Percentiles rank a stretch among this genome's conserved stretches.
Evolutionary conservation across 2,888 invertebrate genomes (phyloP).

Genomic region (Bhutanitis thaidina): DNA sequence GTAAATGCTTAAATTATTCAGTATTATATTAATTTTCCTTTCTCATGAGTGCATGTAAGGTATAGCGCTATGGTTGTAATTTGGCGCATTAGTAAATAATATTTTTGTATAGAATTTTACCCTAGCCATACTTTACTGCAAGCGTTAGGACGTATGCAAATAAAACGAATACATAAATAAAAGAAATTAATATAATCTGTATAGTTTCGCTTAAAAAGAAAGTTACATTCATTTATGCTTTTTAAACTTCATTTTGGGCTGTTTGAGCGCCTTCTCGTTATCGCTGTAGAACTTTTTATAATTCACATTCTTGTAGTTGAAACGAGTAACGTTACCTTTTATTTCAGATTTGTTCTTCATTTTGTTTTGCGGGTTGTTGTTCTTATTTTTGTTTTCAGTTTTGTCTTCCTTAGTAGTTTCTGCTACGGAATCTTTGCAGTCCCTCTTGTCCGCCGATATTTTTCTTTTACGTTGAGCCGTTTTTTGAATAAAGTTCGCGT

Average conservation of each 20-base stretch:
- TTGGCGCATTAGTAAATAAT: background rate
- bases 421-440: background rate
- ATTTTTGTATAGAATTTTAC: background rate
- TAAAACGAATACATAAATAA: conserved; percentile 29
- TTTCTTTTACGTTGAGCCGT: conserved; percentile 1
- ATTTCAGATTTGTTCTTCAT: conserved; percentile 27
- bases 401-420: conserved; percentile 1
- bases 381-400: conserved; percentile 10
- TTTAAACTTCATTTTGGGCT: conserved; percentile 45
- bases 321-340: conserved; percentile 32
- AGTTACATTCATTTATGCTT: conserved; percentile 16
- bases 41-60: background rate
- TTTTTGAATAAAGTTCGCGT: background rate
- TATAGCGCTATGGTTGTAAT: background rate
- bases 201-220: conserved; percentile 42
- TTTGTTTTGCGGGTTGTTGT: conserved; percentile 25
- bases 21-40: background rate
- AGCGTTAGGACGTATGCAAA: conserved; percentile 26
- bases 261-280: conserved; percentile 42
- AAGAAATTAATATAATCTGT: conserved; percentile 31
- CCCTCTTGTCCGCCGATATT: background rate
- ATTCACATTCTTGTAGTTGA: conserved; percentile 47
- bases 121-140: background rate
- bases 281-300: conserved; percentile 55
- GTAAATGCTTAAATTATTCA: background rate